These are phyloP conservation scores for Herminia tarsipennalis DNA, from an alignment of 2,888 invertebrate species.

Conservation along the genomic window DNA sequence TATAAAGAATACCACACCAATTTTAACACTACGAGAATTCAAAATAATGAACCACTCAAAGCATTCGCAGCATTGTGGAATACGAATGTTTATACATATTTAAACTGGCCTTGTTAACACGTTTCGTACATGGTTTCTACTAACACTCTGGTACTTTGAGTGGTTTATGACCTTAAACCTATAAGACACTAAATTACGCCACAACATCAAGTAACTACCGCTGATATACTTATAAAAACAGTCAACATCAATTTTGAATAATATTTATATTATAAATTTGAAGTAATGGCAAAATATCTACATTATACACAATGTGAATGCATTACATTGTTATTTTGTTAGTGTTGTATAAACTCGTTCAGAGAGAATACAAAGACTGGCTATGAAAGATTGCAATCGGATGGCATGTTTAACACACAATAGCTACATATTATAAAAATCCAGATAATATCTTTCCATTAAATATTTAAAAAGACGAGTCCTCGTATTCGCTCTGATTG, in stretches of 20 bases:
- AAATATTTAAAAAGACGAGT: slow-evolving; percentile 41
- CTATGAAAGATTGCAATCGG: slow-evolving; percentile 19
- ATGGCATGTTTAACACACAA: slow-evolving; percentile 23
- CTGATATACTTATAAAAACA: slow-evolving; percentile 85
- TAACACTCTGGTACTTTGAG: slow-evolving; percentile 57
- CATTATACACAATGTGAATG: slow-evolving; percentile 76
- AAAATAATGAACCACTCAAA: slow-evolving; percentile 80
- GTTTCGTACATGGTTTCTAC: slow-evolving; percentile 18
- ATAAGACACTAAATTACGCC: slow-evolving; percentile 86
- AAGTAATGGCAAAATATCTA: slow-evolving; percentile 83
- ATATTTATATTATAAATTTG: slow-evolving; percentile 80
- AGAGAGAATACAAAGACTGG: slow-evolving; percentile 57
- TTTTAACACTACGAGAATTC: slow-evolving; percentile 78
- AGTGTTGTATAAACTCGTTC: slow-evolving; percentile 59
- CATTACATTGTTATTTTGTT: slow-evolving; percentile 54
- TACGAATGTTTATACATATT: slow-evolving; percentile 6
- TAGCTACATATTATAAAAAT: slow-evolving; percentile 30
- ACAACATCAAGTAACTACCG: slow-evolving; percentile 86
- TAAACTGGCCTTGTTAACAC: slow-evolving; percentile 42
- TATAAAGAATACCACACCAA: slow-evolving; percentile 84
- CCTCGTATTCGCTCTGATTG: slow-evolving; percentile 60
- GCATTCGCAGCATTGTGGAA: slow-evolving; percentile 38
- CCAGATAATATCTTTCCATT: slow-evolving; percentile 14
- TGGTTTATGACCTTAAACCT: slow-evolving; percentile 72
- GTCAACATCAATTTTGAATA: slow-evolving; percentile 86